These are phyloP conservation scores for Pristionchus fissidentatus DNA, from an alignment of 2,888 invertebrate species.

Conservation along the genomic window DNA sequence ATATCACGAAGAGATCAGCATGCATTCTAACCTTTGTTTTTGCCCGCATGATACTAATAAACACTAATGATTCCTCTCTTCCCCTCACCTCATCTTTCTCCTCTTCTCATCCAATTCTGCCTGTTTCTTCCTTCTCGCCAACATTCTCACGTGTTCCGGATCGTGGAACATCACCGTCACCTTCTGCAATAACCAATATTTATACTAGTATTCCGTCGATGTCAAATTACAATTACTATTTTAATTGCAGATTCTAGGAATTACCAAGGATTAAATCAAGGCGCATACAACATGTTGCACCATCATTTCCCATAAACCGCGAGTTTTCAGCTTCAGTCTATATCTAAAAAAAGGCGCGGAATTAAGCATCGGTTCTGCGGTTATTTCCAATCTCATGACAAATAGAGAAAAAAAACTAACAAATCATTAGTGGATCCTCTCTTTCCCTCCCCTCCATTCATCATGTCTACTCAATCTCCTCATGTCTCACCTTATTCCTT, in stretches of 20 bases:
- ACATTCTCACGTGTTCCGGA: conserved; percentile 19
- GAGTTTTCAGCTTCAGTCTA: no score
- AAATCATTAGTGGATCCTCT: no score
- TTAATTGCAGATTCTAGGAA: no score
- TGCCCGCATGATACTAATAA: not conserved
- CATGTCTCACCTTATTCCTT: not conserved
- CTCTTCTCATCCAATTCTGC: conserved; percentile 17
- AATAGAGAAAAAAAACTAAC: no score
- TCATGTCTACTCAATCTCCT: not conserved
- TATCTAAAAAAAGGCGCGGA: no score
- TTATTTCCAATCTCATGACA: no score
- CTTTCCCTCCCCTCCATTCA: not conserved
- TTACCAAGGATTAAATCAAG: no score
- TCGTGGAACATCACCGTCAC: not conserved
- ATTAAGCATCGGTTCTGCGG: no score
- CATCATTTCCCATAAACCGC: no score
- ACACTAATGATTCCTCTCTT: not conserved
- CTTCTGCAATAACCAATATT: not conserved
- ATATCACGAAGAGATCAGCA: no score
- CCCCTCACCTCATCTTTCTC: conserved; percentile 5
- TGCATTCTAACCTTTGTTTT: not conserved
- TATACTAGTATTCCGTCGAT: not conserved
- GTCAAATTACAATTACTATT: no score
- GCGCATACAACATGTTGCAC: no score
- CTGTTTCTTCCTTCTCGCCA: not conserved